phyloP scores from a whole-genome alignment of 2,797 vertebrate genomes.

The Rhinichthys osculus region DNA sequence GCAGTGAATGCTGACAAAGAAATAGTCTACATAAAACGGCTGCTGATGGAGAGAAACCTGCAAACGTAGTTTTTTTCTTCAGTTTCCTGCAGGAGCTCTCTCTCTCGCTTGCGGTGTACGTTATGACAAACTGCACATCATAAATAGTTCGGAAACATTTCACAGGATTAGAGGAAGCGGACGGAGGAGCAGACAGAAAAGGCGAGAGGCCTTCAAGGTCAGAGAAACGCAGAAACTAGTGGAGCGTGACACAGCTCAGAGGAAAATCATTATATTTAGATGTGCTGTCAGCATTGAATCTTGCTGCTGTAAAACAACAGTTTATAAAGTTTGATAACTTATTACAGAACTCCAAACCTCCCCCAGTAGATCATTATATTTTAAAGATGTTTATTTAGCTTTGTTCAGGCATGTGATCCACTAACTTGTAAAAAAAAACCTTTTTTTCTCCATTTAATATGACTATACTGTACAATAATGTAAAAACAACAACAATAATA shows the following conservation, averaged over 20 bases:
- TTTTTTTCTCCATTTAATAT: background rate
- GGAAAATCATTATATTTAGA: background rate
- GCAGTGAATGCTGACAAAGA: slow-evolving; percentile 9
- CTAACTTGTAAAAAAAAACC: background rate
- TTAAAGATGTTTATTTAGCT: background rate
- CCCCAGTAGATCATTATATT: background rate
- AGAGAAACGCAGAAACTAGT: background rate
- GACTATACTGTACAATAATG: background rate
- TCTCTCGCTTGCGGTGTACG: background rate
- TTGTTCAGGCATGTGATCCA: background rate
- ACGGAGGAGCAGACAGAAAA: background rate
- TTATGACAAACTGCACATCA: slow-evolving; percentile 15
- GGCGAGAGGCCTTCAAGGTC: background rate
- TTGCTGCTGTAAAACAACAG: slow-evolving; percentile 3
- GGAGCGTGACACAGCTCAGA: background rate
- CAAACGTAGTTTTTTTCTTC: background rate
- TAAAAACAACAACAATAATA: background rate
- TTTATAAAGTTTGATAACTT: background rate
- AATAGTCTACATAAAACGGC: background rate
- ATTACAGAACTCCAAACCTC: background rate
- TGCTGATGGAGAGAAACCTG: background rate
- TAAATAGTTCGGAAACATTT: background rate
- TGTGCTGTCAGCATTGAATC: background rate
- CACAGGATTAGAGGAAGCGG: background rate
- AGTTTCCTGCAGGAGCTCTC: slow-evolving; percentile 3